phyloP scores from a whole-genome alignment of 2,888 invertebrate species.

The Lepidocyrtoides sp. region DNA sequence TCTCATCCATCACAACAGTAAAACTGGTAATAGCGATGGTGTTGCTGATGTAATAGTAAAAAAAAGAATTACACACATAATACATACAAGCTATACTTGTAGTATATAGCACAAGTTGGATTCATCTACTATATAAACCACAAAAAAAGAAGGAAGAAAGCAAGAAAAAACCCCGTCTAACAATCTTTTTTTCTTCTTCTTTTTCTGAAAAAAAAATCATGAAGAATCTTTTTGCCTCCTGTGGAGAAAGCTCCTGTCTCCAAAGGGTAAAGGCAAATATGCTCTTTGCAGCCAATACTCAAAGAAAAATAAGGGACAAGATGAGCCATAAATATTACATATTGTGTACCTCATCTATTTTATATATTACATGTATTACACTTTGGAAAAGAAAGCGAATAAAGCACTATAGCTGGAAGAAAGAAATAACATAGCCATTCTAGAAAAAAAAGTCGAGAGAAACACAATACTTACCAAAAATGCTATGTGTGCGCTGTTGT shows the following conservation, averaged over 20 bases:
- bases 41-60: conserved; percentile 38
- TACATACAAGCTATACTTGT: not conserved
- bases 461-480: not conserved
- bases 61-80: not conserved
- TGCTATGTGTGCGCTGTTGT: too few species aligned
- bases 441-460: not conserved
- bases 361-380: conserved; percentile 37
- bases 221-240: conserved; percentile 70
- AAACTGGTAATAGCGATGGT: conserved; percentile 65
- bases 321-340: conserved; percentile 74
- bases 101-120: not conserved
- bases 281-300: conserved; percentile 52
- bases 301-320: conserved; percentile 68
- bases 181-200: conserved; percentile 49
- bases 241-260: conserved; percentile 74
- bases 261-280: conserved; percentile 73
- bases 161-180: conserved; percentile 32
- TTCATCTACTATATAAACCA: not conserved
- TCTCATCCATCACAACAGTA: conserved; percentile 74
- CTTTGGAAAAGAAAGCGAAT: conserved; percentile 3
- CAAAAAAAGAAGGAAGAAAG: not conserved
- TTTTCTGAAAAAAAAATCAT: conserved; percentile 43
- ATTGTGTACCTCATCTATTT: conserved; percentile 63
- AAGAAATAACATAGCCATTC: not conserved
- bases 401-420: not conserved